These are phyloP conservation scores for Corythaixoides concolor DNA, from an alignment of 2,113 vertebrate species.

Conservation along the genomic window DNA sequence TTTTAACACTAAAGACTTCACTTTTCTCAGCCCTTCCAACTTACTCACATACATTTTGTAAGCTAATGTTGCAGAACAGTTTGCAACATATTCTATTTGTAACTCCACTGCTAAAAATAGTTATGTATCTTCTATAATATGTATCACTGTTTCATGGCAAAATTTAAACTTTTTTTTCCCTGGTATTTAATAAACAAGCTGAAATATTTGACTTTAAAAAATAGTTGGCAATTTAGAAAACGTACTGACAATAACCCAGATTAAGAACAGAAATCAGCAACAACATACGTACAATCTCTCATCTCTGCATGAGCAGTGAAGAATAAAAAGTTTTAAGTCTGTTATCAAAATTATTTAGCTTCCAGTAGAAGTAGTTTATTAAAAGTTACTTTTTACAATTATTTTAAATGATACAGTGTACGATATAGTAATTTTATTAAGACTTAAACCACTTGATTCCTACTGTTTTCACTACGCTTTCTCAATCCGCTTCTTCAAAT, in stretches of 20 bases:
- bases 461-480: not conserved
- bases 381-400: not conserved
- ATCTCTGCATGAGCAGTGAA: not conserved
- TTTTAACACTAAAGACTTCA: not conserved
- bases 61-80: not conserved
- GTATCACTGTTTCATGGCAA: not conserved
- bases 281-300: not conserved
- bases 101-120: not conserved
- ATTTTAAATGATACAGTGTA: not conserved
- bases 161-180: not conserved
- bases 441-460: not conserved
- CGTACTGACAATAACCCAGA: not conserved
- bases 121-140: not conserved
- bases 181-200: not conserved
- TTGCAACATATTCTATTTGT: not conserved
- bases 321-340: not conserved
- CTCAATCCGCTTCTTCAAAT: not conserved
- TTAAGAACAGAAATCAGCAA: not conserved
- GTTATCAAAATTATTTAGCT: not conserved
- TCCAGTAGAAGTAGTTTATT: not conserved
- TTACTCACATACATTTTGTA: not conserved
- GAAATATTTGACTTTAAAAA: not conserved
- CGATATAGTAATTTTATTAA: not conserved
- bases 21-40: not conserved
- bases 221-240: not conserved